These are phyloP conservation scores for Euwallacea fornicatus DNA, from an alignment of 1,140 invertebrate species.

Conservation along the genomic window DNA sequence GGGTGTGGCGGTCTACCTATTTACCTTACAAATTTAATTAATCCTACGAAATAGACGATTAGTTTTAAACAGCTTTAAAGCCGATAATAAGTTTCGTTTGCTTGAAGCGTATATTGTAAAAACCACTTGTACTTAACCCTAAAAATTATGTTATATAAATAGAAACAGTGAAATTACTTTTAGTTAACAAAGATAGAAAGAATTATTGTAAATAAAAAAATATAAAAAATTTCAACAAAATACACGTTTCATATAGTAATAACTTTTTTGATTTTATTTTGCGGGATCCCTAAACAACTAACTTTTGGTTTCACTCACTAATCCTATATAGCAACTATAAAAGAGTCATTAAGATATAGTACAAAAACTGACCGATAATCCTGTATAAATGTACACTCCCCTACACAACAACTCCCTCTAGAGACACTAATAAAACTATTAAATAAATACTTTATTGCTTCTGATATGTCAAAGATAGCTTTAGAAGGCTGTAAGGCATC, in stretches of 20 bases:
- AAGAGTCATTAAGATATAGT: too few species aligned
- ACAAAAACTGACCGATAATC: slow-evolving; percentile 3
- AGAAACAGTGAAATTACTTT: too few species aligned
- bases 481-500: slow-evolving; percentile 7
- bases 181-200: too few species aligned
- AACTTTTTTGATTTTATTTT: too few species aligned
- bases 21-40: neutral
- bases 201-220: too few species aligned
- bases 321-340: too few species aligned
- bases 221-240: too few species aligned
- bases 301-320: too few species aligned
- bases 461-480: slow-evolving; percentile 18
- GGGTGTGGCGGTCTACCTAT: neutral
- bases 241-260: too few species aligned
- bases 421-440: slow-evolving; percentile 12
- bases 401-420: slow-evolving; percentile 4
- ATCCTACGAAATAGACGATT: too few species aligned
- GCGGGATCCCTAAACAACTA: too few species aligned
- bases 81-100: neutral
- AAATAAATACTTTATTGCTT: slow-evolving; percentile 29
- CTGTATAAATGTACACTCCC: slow-evolving; percentile 1
- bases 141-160: too few species aligned
- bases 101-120: neutral
- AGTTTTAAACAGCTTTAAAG: slow-evolving; percentile 5
- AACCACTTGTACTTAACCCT: slow-evolving; percentile 1